These are phyloP conservation scores for Brachionus koreanus DNA, from an alignment of 1,140 invertebrate species.

Conservation along the genomic window DNA sequence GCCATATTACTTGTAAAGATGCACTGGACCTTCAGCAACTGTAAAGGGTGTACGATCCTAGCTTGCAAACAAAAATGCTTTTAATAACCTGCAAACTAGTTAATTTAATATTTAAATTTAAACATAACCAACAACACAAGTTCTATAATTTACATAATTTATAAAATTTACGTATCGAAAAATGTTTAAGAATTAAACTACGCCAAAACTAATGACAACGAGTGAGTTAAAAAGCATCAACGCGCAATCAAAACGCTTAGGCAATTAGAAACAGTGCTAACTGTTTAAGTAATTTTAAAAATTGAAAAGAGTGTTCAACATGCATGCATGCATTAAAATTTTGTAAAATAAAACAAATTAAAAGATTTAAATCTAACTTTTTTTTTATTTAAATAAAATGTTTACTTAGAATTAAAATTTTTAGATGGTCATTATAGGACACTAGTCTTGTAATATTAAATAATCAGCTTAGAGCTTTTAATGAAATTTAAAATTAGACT, in stretches of 20 bases:
- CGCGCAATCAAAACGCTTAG: not conserved
- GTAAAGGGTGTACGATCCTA: too few relatives aligned
- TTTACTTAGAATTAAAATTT: too few relatives aligned
- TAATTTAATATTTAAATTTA: not conserved
- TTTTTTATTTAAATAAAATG: not conserved
- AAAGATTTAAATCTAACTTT: not conserved
- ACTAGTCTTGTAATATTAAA: not conserved
- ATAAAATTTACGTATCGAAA: slow-evolving; percentile 6
- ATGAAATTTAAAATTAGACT: not conserved
- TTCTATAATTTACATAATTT: not conserved
- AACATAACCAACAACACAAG: not conserved
- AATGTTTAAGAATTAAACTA: slow-evolving; percentile 28
- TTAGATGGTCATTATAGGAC: not conserved
- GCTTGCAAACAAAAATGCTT: not conserved
- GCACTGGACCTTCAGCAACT: too few relatives aligned
- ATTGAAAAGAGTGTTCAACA: too few relatives aligned
- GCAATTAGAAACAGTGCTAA: not conserved
- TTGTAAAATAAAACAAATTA: not conserved
- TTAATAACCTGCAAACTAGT: not conserved
- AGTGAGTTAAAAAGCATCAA: not conserved
- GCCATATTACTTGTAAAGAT: not conserved
- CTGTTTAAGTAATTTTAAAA: too few relatives aligned
- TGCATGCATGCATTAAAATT: too few relatives aligned
- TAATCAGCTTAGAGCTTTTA: not conserved
- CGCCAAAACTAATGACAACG: not conserved